phyloP scores from a whole-genome alignment of 2,797 vertebrate species.

The Sciurus vulgaris region DNA sequence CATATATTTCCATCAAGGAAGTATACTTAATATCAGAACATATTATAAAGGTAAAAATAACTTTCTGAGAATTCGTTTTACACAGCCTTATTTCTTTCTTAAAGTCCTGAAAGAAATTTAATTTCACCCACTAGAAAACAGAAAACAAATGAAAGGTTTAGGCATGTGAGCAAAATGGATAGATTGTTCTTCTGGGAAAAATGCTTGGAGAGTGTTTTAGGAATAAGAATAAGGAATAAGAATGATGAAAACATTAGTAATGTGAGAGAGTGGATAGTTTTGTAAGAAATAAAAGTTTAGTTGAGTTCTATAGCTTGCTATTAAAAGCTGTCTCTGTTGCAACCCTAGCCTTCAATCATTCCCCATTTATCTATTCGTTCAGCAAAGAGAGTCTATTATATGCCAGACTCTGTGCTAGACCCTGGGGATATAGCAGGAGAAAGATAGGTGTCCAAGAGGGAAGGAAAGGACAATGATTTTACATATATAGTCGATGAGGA shows the following conservation, averaged over 20 bases:
- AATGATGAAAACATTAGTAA: background rate
- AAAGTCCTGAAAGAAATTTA: background rate
- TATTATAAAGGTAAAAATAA: background rate
- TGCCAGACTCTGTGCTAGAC: background rate
- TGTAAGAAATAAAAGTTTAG: background rate
- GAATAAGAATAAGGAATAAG: too few relatives aligned
- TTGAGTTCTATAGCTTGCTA: background rate
- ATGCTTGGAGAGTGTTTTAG: background rate
- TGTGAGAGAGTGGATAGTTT: background rate
- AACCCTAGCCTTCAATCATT: background rate
- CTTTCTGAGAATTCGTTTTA: background rate
- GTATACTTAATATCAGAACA: background rate
- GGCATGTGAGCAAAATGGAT: background rate
- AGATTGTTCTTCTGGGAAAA: conserved; percentile 16
- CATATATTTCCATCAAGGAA: background rate
- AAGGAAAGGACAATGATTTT: background rate
- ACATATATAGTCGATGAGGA: background rate
- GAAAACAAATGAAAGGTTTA: background rate
- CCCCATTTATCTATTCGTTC: background rate
- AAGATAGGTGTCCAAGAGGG: background rate
- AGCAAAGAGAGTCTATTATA: background rate
- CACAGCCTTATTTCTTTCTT: background rate
- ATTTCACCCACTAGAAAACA: background rate
- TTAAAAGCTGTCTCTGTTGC: background rate
- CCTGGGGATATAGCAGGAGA: background rate